phyloP scores from a whole-genome alignment of 2,797 vertebrate species.

The Halcyon badia region DNA sequence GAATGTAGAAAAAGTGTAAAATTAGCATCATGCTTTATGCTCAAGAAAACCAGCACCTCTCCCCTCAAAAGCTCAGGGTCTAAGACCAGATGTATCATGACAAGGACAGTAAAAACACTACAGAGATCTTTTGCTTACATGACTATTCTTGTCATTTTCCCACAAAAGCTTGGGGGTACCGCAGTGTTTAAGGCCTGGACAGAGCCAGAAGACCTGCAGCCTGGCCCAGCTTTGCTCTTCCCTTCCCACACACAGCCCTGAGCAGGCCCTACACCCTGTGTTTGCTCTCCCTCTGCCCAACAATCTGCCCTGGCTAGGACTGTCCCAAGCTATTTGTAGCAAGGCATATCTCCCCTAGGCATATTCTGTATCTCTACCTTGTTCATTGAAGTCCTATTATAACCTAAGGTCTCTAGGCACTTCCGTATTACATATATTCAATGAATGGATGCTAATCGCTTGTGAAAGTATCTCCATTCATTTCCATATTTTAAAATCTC shows the following conservation, averaged over 20 bases:
- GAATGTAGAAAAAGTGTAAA: background rate
- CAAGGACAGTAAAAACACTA: background rate
- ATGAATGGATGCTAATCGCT: background rate
- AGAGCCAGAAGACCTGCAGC: background rate
- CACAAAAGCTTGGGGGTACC: background rate
- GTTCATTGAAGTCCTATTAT: background rate
- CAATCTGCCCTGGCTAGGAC: background rate
- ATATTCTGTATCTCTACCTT: background rate
- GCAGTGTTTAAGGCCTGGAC: background rate
- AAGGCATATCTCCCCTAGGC: background rate
- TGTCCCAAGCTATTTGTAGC: background rate
- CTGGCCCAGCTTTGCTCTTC: background rate
- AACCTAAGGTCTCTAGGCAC: background rate
- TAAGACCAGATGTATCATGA: background rate
- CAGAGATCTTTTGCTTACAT: background rate
- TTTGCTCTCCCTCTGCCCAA: background rate
- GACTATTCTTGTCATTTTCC: background rate
- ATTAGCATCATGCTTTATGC: background rate
- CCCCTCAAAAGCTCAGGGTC: background rate
- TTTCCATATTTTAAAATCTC: conserved; percentile 41
- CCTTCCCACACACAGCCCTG: background rate
- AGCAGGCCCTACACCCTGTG: background rate
- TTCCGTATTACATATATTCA: background rate
- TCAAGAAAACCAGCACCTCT: background rate
- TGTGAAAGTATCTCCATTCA: conserved; percentile 1